These are phyloP conservation scores for Rhimphoctona megacephalus DNA, from an alignment of 2,888 invertebrate genomes.

Conservation along the genomic window DNA sequence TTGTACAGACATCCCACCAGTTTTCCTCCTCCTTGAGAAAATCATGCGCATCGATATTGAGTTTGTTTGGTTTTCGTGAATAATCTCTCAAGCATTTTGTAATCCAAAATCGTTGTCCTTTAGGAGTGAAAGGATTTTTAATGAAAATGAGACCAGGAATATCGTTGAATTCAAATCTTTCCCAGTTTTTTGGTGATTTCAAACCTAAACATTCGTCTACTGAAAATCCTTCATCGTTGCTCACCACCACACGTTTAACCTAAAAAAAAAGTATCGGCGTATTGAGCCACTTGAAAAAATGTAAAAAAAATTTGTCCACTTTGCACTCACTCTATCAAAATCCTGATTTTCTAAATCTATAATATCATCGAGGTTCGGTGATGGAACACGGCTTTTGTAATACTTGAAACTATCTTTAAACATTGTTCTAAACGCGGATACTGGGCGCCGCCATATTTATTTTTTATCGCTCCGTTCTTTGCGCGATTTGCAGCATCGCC, in stretches of 20 bases:
- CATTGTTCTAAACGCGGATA: conserved; percentile 79
- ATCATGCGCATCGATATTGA: conserved; percentile 88
- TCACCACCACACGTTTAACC: conserved; percentile 78
- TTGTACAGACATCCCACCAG: conserved; percentile 89
- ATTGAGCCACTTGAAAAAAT: background rate
- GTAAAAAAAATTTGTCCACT: background rate
- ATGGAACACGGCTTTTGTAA: conserved; percentile 90
- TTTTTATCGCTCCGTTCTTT: background rate
- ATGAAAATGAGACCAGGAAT: conserved; percentile 93
- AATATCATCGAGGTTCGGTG: conserved; percentile 88
- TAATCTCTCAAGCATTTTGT: conserved; percentile 91
- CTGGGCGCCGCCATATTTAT: conserved; percentile 73
- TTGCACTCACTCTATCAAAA: conserved; percentile 72
- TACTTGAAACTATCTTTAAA: conserved; percentile 92
- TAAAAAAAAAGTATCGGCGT: conserved; percentile 72
- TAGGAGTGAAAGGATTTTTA: conserved; percentile 92
- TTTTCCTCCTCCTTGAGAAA: conserved; percentile 84
- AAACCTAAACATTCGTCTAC: conserved; percentile 82
- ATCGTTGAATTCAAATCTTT: conserved; percentile 87
- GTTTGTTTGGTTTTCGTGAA: conserved; percentile 90
- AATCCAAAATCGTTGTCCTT: conserved; percentile 94
- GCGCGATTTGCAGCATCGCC: background rate
- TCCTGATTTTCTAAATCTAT: conserved; percentile 86
- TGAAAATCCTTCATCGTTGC: conserved; percentile 34
- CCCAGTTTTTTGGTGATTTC: conserved; percentile 87